These are phyloP conservation scores for Macrotus californicus DNA, from an alignment of 2,113 vertebrate genomes.

Conservation along the genomic window DNA sequence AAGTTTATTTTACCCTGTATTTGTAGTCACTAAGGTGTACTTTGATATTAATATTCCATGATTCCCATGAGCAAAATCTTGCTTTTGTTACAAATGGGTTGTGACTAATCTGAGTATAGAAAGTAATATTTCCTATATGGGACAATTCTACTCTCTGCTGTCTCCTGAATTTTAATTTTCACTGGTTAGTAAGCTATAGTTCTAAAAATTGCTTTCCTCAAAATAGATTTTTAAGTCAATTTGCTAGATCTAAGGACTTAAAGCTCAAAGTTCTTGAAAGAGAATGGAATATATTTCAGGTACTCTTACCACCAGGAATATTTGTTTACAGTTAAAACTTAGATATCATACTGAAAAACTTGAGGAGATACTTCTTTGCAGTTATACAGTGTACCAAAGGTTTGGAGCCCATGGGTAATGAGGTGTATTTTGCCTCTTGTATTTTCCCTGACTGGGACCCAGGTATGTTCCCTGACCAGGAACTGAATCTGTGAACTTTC, in stretches of 20 bases:
- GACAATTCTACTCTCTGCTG: not conserved
- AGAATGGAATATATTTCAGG: not conserved
- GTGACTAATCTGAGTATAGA: not conserved
- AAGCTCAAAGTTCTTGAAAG: not conserved
- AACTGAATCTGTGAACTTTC: too few species aligned
- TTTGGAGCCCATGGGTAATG: not conserved
- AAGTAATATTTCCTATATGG: not conserved
- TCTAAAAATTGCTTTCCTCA: not conserved
- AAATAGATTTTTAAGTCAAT: not conserved
- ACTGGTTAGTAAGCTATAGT: not conserved
- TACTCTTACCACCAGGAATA: not conserved
- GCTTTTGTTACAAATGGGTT: not conserved
- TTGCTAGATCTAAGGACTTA: not conserved
- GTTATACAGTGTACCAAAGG: not conserved
- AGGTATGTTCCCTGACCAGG: too few species aligned
- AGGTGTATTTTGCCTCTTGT: not conserved
- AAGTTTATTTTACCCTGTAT: not conserved
- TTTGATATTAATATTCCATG: not conserved
- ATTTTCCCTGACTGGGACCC: too few species aligned
- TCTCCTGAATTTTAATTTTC: not conserved
- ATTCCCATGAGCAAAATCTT: conserved; percentile 15
- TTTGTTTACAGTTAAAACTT: not conserved
- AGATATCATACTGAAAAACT: not conserved
- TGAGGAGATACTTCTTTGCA: not conserved
- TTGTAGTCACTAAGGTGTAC: not conserved